Evolutionary conservation across 2,888 invertebrate species (phyloP), one percentile per base, ranked within the genome.

Genomic region (Drosophila parthenogenetica): DNA sequence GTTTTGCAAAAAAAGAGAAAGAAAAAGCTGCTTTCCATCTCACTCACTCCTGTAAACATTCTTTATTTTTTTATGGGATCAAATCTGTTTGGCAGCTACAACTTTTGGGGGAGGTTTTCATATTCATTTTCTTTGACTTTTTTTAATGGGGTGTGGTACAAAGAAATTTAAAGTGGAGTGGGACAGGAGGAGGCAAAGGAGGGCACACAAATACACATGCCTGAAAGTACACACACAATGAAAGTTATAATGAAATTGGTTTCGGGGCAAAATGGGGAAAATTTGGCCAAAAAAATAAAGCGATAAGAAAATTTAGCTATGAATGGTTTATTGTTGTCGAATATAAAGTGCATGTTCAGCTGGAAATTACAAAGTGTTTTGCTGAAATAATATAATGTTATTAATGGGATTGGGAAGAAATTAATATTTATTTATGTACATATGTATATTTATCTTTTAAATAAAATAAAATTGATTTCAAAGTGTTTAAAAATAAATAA

Each of bases 101-200:
- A 69, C 48, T 39, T 39, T 59, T 42, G 45, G 14, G 70, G 76
- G 76, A 42, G 62, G 62, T 55, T 78, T 69, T 49, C 32, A 5
- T 11, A 13, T 37, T n/a, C 14, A 14, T 46, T 49, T 17, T 17
- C 7, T 0, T 35, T 3, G 5, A 13, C 13, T n/a, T 35, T 49
- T 49, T 35, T 14, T 29, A 55, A 32, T 22, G 32, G 73, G 53
- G 37, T n/a, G 57, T 46, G 45, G 45, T 37, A 16, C 37, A 57
- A 57, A 46, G 45, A 57, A 57, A 46, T 57, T 37, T n/a, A n/a
- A 32, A 32, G 13, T 14, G 14, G 11, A 35, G 25, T 49, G 14
- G 11, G 29, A n/a, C 5, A 22, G 8, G 10, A 32, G 35, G 59
- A 4, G 1, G 16, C 22, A 5, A 1, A 22, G 22, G 22, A 25